These are phyloP conservation scores for Rhabdophis nuchalis DNA, from an alignment of 2,797 vertebrate genomes.

Conservation along the genomic window DNA sequence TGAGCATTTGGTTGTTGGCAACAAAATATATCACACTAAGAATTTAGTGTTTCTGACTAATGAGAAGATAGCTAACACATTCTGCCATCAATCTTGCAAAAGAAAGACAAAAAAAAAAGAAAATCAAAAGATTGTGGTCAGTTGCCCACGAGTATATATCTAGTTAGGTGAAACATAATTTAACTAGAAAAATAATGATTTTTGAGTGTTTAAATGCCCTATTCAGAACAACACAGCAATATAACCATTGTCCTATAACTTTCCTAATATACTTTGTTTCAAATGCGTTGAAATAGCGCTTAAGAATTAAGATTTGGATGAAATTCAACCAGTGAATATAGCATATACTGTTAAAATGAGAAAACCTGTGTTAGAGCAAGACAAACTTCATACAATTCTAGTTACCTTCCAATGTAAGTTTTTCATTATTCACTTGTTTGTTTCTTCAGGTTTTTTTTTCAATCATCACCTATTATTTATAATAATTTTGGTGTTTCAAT, in stretches of 20 bases:
- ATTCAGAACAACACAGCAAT: neutral
- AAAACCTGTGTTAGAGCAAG: neutral
- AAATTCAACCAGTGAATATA: neutral
- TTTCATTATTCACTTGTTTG: neutral
- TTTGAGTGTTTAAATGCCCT: neutral
- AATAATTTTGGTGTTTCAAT: neutral
- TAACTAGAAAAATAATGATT: neutral
- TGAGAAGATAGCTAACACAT: slow-evolving; percentile 5
- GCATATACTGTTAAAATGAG: neutral
- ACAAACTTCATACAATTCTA: neutral
- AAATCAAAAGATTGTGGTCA: neutral
- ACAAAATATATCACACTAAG: slow-evolving; percentile 3
- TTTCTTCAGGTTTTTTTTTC: neutral
- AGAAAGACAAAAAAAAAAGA: no score
- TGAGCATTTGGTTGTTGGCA: slow-evolving; percentile 20
- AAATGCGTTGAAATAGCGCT: neutral
- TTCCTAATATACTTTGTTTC: neutral
- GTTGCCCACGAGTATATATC: neutral
- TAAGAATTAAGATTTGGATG: neutral
- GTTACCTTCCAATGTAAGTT: neutral
- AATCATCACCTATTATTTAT: neutral
- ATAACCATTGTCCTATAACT: neutral
- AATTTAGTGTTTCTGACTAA: neutral
- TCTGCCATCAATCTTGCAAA: slow-evolving; percentile 14
- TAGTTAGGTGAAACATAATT: neutral